phyloP scores from a whole-genome alignment of 2,888 invertebrate genomes.

The Agrilus cyanescens region DNA sequence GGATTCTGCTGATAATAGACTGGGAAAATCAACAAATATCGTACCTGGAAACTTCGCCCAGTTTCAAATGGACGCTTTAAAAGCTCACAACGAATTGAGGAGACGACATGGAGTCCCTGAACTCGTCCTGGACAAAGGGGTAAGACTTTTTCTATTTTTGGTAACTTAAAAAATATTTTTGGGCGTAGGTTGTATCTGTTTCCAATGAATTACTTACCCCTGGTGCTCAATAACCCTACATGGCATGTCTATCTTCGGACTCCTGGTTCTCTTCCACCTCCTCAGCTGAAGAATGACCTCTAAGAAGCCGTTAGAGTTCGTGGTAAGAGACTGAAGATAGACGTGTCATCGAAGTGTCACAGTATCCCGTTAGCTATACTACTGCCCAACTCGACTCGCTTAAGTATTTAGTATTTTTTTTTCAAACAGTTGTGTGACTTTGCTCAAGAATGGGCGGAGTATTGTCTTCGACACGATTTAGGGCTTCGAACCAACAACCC shows the following conservation, averaged over 20 bases:
- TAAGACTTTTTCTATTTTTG: constrained; percentile 31
- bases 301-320: too few species aligned
- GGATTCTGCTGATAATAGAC: neutral
- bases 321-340: too few species aligned
- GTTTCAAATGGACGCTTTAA: constrained; percentile 40
- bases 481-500: constrained; percentile 51
- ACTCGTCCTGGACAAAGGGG: constrained; percentile 40
- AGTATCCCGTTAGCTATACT: too few species aligned
- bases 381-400: too few species aligned
- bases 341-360: too few species aligned
- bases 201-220: too few species aligned
- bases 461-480: constrained; percentile 52
- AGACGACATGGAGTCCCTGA: constrained; percentile 45
- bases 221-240: too few species aligned
- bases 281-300: too few species aligned
- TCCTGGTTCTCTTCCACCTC: too few species aligned
- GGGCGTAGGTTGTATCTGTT: too few species aligned
- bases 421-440: constrained; percentile 42
- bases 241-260: too few species aligned
- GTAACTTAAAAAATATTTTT: too few species aligned
- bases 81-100: constrained; percentile 50
- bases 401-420: constrained; percentile 12
- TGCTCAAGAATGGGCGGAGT: constrained; percentile 61
- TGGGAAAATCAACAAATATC: neutral
- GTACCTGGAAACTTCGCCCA: constrained; percentile 23